A percentile compares a stretch with the other conserved stretches of the same genome.
These are phyloP conservation scores for Echinops telfairi DNA, from an alignment of 2,113 vertebrate genomes.

Conservation along the genomic window DNA sequence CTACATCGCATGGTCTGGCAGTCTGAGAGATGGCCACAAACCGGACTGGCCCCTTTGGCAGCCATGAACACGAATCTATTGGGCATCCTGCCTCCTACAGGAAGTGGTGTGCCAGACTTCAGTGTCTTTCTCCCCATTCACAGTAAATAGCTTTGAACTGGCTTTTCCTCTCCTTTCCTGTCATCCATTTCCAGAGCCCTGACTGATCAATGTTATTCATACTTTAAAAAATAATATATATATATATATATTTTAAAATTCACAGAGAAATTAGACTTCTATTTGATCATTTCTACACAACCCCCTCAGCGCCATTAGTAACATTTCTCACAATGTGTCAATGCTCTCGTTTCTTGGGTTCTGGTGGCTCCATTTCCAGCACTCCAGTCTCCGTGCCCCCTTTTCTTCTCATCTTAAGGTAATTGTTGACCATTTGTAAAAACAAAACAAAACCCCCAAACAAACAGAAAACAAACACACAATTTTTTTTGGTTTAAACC, in stretches of 20 bases:
- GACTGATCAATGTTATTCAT: not conserved
- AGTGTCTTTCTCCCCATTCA: not conserved
- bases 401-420: not conserved
- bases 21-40: not conserved
- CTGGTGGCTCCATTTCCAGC: not conserved
- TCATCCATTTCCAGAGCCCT: not conserved
- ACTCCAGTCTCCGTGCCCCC: not conserved
- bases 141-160: not conserved
- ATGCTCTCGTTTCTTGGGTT: not conserved
- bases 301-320: not conserved
- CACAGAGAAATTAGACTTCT: not conserved
- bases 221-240: not conserved
- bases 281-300: not conserved
- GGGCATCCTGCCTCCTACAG: not conserved
- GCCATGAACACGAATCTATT: not conserved
- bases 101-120: not conserved
- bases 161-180: not conserved
- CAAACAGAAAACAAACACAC: no score
- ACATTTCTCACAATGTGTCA: not conserved
- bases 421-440: not conserved
- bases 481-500: no score
- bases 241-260: not conserved
- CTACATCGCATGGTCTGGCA: no score
- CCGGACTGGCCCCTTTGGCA: not conserved
- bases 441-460: no score